Base-by-base conservation (phyloP, 2,797 vertebrate species). In the Triplophysa bombifrons region DNA sequence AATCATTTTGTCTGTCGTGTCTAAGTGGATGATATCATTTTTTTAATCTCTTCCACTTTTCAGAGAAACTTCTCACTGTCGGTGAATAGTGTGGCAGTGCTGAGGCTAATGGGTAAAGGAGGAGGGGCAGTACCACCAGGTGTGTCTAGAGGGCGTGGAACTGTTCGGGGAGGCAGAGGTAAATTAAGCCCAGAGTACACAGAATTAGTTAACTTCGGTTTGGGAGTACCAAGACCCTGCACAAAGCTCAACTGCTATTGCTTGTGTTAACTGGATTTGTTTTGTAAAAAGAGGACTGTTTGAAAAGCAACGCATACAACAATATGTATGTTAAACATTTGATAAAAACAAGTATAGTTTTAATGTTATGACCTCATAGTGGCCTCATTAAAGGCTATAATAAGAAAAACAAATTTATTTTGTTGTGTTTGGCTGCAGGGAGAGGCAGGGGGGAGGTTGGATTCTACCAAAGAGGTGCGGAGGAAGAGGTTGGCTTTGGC, bases 11-110 rank as follows among this genome's bases (percentile, higher is more conserved):
- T 3, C 9, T 20, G 0, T 55, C 53, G 13, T 55, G 2, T 20
- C 20, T n/a, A n/a, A 11, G 10, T 56, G 9, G 10, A 12, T 22
- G 25, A 58, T 58, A 58, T 11, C 1, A 25, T n/a, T 30, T 44
- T 25, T 60, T 74, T 25, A 5, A 13, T 38, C 17, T 80, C 38
- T 60, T 19, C 51, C 11, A 6, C n/a, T 13, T 61, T 69, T 66
- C 93, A 97, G 96, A 96, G 96, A 89, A 98, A 97, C 93, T 98
- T 97, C 93, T 97, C 96, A 87, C 95, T 97, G 94, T 97, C 96
- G 68, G 96, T 98, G 92, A 98, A 98, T 91, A 98, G 96, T 69
- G 95, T 95, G 89, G 96, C 96, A 0, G 96, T 98, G 91, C 92
- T 97, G 84, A 94, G 96, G 91, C 94, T 98, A 86, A 96, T 96